phyloP scores from a whole-genome alignment of 92 coral and sea anemone species.

The Phenganax marumi region DNA sequence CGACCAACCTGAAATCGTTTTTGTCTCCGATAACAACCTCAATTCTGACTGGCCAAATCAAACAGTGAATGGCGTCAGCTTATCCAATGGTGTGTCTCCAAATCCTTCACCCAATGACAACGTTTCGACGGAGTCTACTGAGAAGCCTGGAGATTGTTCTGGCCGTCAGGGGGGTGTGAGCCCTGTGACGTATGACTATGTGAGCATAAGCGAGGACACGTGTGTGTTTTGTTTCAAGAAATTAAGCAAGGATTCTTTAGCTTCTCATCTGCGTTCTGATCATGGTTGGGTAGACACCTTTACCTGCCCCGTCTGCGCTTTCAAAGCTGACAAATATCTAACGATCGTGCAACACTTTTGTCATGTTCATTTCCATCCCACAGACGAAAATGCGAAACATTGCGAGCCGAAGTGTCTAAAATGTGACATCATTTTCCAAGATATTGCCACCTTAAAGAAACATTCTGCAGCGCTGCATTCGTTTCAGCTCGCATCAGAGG shows the following conservation, averaged over 20 bases:
- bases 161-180: background rate
- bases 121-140: background rate
- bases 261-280: conserved; percentile 3
- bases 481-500: conserved; percentile 9
- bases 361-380: conserved; percentile 34
- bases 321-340: background rate
- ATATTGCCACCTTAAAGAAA: conserved; percentile 19
- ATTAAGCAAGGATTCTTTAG: background rate
- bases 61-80: background rate
- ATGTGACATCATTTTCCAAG: conserved; percentile 40
- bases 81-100: conserved; percentile 1
- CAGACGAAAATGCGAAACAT: conserved; percentile 16
- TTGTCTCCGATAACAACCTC: conserved; percentile 27
- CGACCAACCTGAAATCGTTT: conserved; percentile 24
- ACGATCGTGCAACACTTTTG: conserved; percentile 34
- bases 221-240: conserved; percentile 35
- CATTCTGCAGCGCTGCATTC: conserved; percentile 40
- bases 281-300: conserved; percentile 39
- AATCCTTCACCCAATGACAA: background rate
- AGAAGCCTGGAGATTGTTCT: conserved; percentile 36
- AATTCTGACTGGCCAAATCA: conserved; percentile 12
- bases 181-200: background rate
- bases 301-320: conserved; percentile 20
- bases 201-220: conserved; percentile 13
- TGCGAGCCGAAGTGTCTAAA: conserved; percentile 28